Evolutionary conservation across 2,797 vertebrate genomes (phyloP).

Genomic region (Podarcis lilfordi): DNA sequence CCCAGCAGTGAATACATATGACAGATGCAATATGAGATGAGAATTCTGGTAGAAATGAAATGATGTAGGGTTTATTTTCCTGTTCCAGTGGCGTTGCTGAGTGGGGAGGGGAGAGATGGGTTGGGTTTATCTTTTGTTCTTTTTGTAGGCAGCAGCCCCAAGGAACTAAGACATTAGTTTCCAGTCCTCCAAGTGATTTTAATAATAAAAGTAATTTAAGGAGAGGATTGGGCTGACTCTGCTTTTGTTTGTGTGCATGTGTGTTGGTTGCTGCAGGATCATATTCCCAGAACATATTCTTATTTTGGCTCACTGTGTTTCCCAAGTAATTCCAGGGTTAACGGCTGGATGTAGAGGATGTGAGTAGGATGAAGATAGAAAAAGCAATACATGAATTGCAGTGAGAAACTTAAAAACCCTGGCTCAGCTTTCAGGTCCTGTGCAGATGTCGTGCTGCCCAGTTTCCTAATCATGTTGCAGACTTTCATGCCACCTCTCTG

Average conservation of each 20-base stretch:
- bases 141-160: slow-evolving; percentile 45
- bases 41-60: slow-evolving; percentile 63
- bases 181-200: slow-evolving; percentile 47
- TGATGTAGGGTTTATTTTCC: slow-evolving; percentile 43
- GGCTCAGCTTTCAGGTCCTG: neutral
- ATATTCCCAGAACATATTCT: neutral
- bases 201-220: slow-evolving; percentile 60
- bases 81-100: slow-evolving; percentile 43
- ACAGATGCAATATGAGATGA: slow-evolving; percentile 82
- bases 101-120: neutral
- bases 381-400: neutral
- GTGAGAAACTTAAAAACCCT: neutral
- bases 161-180: slow-evolving; percentile 48
- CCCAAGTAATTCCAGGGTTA: neutral
- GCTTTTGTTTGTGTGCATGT: slow-evolving; percentile 5
- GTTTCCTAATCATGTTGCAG: neutral
- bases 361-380: neutral
- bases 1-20: slow-evolving; percentile 81
- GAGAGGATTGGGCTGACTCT: slow-evolving; percentile 3
- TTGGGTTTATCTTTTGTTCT: neutral
- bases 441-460: neutral
- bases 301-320: slow-evolving; percentile 21
- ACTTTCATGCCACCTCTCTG: neutral
- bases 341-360: accelerated
- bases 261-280: slow-evolving; percentile 12